phyloP scores from a whole-genome alignment of 2,888 invertebrate species.

The Synergus japonicus region DNA sequence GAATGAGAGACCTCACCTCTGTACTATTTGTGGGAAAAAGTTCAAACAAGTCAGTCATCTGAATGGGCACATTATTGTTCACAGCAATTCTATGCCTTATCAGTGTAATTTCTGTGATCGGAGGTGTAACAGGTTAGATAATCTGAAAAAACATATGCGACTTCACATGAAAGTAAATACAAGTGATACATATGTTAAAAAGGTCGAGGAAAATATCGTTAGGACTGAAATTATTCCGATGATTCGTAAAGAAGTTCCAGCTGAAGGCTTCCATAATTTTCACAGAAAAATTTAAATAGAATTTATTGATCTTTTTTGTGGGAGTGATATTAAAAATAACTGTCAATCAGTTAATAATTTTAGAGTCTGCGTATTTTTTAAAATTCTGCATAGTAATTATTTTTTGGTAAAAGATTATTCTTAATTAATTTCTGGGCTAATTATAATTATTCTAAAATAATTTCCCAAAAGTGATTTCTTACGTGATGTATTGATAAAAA shows the following conservation, averaged over 20 bases:
- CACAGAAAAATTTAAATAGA: background rate
- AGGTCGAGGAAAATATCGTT: background rate
- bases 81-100: conserved; percentile 71
- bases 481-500: background rate
- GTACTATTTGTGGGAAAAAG: conserved; percentile 68
- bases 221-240: background rate
- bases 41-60: conserved; percentile 71
- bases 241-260: background rate
- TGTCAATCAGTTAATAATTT: background rate
- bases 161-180: conserved; percentile 63
- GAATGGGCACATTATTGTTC: conserved; percentile 70
- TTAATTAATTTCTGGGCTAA: background rate
- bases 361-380: background rate
- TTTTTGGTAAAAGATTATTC: background rate
- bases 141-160: conserved; percentile 71
- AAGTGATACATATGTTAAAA: too few relatives aligned
- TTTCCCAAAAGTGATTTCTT: background rate
- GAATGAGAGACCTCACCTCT: conserved; percentile 69
- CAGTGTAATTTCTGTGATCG: conserved; percentile 70
- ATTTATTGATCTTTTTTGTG: background rate
- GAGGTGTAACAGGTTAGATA: conserved; percentile 70
- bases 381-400: background rate
- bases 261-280: background rate
- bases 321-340: background rate
- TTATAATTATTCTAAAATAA: too few relatives aligned